Evolutionary conservation across 37 sponge, comb jelly and placozoan genomes (phyloP).

Genomic region (Mnemiopsis leidyi): DNA sequence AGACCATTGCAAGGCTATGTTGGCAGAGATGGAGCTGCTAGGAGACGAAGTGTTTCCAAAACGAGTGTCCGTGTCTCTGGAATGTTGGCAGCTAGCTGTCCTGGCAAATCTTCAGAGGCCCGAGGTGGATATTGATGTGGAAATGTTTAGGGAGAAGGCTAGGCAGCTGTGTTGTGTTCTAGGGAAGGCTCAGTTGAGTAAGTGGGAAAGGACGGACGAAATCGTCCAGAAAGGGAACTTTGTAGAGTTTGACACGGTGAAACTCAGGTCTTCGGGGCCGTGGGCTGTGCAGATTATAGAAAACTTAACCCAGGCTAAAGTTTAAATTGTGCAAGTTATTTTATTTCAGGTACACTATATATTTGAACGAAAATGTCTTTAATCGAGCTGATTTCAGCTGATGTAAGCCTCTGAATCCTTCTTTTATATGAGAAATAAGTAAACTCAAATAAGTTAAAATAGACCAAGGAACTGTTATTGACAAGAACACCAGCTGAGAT

Average conservation of each 20-base stretch:
- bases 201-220: not conserved
- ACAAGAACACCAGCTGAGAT: no score
- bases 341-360: no score
- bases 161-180: not conserved
- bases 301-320: not conserved
- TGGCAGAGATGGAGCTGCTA: not conserved
- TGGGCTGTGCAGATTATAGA: slow-evolving; percentile 22
- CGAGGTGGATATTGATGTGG: not conserved
- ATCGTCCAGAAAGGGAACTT: not conserved
- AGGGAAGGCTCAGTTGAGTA: not conserved
- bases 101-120: not conserved
- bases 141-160: not conserved
- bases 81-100: slow-evolving; percentile 27
- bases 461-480: no score
- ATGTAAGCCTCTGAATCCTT: no score
- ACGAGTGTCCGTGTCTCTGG: not conserved
- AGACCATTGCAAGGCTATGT: not conserved
- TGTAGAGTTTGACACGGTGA: not conserved
- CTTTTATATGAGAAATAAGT: no score
- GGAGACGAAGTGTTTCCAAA: not conserved
- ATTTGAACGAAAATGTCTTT: no score
- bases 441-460: no score
- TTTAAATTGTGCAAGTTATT: not conserved
- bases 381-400: no score
- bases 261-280: slow-evolving; percentile 1